Percentiles rank a stretch among this genome's conserved stretches.
phyloP scores from a whole-genome alignment of 2,113 vertebrate genomes.

The Semnornis frantzii region DNA sequence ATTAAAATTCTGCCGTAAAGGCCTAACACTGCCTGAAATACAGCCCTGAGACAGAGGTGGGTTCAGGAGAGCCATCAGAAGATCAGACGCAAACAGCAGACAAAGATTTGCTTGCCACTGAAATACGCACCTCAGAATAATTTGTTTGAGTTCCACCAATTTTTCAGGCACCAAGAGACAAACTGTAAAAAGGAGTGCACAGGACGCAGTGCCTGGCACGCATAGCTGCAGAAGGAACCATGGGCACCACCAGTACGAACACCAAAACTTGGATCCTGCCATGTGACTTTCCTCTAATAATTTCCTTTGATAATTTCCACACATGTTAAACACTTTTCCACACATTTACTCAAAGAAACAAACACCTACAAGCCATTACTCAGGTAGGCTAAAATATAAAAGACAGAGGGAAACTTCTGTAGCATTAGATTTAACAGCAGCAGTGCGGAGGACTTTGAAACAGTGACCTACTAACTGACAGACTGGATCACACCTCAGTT shows the following conservation, averaged over 20 bases:
- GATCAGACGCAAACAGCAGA: background rate
- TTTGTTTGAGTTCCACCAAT: background rate
- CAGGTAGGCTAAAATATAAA: background rate
- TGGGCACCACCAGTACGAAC: background rate
- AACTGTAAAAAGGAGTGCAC: background rate
- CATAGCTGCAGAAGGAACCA: background rate
- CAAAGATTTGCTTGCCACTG: background rate
- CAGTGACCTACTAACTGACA: conserved; percentile 9
- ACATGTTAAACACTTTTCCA: background rate
- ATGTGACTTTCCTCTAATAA: background rate
- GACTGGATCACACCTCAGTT: conserved; percentile 33
- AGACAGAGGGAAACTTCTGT: background rate
- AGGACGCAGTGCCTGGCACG: background rate
- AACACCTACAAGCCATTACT: background rate
- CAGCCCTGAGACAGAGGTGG: background rate
- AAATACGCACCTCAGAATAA: background rate
- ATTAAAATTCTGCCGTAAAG: background rate
- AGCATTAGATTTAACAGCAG: background rate
- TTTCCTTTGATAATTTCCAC: background rate
- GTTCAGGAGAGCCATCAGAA: background rate
- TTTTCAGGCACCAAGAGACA: background rate
- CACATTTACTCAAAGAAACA: background rate
- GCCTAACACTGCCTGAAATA: background rate
- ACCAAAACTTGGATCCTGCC: background rate
- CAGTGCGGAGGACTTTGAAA: background rate